Percentiles rank a stretch among this genome's conserved stretches.
phyloP scores from a whole-genome alignment of 2,113 vertebrate species.

The Mystacornis crossleyi region DNA sequence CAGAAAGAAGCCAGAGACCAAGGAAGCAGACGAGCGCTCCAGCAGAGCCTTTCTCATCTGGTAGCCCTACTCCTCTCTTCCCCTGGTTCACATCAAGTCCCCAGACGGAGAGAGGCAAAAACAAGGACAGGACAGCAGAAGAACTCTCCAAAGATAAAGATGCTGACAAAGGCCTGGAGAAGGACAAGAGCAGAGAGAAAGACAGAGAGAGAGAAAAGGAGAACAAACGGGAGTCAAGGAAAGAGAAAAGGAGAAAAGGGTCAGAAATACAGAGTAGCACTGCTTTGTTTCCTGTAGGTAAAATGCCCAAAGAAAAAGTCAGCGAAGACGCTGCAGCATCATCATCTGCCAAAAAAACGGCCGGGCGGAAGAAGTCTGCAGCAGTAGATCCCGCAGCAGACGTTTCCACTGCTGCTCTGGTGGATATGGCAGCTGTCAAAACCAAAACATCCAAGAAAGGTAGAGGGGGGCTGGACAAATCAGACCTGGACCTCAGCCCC shows the following conservation, averaged over 20 bases:
- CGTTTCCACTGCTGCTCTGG: constrained; percentile 64
- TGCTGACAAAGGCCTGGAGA: constrained; percentile 80
- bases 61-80: constrained; percentile 78
- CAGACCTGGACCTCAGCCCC: constrained; percentile 78
- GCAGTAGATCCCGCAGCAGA: constrained; percentile 76
- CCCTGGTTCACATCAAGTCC: constrained; percentile 81
- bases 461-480: constrained; percentile 78
- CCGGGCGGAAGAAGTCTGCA: constrained; percentile 83
- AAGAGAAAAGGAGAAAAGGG: constrained; percentile 86
- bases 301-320: constrained; percentile 75
- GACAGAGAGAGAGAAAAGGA: constrained; percentile 89
- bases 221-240: constrained; percentile 89
- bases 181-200: constrained; percentile 88
- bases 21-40: constrained; percentile 72
- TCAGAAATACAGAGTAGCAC: constrained; percentile 73
- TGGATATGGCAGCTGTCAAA: constrained; percentile 79
- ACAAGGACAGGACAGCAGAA: constrained; percentile 76
- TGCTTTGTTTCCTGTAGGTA: constrained; percentile 74
- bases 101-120: constrained; percentile 81
- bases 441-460: constrained; percentile 89
- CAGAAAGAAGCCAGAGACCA: constrained; percentile 74
- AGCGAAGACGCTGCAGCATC: constrained; percentile 70
- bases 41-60: constrained; percentile 78
- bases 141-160: constrained; percentile 80
- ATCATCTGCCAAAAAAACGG: constrained; percentile 75